Evolutionary conservation across 2,888 invertebrate species (phyloP), one percentile per base, ranked within the genome.

Genomic region (Pollenia griseotomentosa): DNA sequence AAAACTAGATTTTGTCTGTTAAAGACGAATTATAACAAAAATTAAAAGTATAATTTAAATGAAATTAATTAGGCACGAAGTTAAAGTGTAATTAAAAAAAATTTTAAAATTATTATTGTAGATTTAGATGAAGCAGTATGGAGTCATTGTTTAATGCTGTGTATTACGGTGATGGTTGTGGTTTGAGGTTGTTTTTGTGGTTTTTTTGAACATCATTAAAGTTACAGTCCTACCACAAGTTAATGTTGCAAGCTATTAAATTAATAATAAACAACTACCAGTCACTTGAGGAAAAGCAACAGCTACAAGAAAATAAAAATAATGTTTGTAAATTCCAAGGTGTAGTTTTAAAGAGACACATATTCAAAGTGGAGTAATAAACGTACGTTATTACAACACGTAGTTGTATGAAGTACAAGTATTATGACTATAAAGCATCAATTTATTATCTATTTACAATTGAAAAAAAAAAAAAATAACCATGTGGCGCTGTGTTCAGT

Each of bases 21-120:
- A 63, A 51, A 16, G 23, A 57, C 2, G 46, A 44, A 53, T 33
- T 51, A 51, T 51, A 71, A 73, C 16, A 23, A 16, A 70, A 53
- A 73, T 55, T 42, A 57, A 51, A 82, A 68, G 61, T 61, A 19
- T 66, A 65, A 77, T 66, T 84, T 78, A 65, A 61, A 65, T 59
- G 77, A 83, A 81, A 81, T 84, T 87, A 87, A 87, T 86, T 87
- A 81, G 81, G 33, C 73, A 77, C 66, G 65, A 57, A 53, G 61
- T 73, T 83, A 61, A 66, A 66, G 42, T 59, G 77, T 84, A 81
- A 87, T 87, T 87, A 87, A 87, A 86, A 87, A 55, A 33, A 33
- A 77, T 66, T 77, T 83, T 77, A 65, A 61, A 73, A 71, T 63
- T 14, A 48, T 51, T 16, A 19, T 40, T 48, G 40, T 70, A 16